These are phyloP conservation scores for Latrodectus geometricus DNA, from an alignment of 1,140 invertebrate species.

Conservation along the genomic window DNA sequence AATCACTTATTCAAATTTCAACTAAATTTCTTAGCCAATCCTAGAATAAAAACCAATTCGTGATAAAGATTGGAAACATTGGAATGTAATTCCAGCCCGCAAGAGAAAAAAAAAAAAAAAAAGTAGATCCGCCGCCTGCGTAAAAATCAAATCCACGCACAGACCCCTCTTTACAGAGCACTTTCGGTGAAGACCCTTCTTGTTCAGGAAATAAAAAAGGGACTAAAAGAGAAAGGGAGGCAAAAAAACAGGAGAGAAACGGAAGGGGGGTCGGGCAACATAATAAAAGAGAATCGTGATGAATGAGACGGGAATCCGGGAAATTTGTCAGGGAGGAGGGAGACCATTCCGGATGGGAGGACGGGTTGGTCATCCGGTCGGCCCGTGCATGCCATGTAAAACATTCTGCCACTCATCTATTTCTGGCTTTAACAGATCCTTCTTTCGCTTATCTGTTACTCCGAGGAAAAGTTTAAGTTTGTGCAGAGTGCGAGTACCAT, in stretches of 20 bases:
- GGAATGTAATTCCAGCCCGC: neutral
- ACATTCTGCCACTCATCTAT: constrained; percentile 56
- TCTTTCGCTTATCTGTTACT: constrained; percentile 15
- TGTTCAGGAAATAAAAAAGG: neutral
- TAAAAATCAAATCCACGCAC: neutral
- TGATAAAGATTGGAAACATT: neutral
- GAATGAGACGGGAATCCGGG: constrained; percentile 52
- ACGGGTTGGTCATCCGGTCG: constrained; percentile 53
- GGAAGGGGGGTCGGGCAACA: constrained; percentile 9
- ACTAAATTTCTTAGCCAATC: too few species aligned
- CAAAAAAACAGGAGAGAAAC: constrained; percentile 11
- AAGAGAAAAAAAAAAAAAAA: neutral
- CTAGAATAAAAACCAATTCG: neutral
- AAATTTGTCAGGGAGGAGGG: constrained; percentile 47
- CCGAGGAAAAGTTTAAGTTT: constrained; percentile 41
- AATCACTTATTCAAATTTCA: too few species aligned
- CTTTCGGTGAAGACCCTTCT: neutral
- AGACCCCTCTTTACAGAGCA: neutral
- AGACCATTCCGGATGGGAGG: constrained; percentile 28
- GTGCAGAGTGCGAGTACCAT: neutral
- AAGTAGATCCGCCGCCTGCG: neutral
- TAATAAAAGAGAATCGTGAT: constrained; percentile 57
- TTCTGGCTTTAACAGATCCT: constrained; percentile 45
- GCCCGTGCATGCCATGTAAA: constrained; percentile 54
- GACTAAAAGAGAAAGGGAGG: neutral